A percentile compares a stretch with the other conserved stretches of the same genome.
Conservation (phyloP, 2,888 invertebrate species). For the Pyrgus malvae region DNA sequence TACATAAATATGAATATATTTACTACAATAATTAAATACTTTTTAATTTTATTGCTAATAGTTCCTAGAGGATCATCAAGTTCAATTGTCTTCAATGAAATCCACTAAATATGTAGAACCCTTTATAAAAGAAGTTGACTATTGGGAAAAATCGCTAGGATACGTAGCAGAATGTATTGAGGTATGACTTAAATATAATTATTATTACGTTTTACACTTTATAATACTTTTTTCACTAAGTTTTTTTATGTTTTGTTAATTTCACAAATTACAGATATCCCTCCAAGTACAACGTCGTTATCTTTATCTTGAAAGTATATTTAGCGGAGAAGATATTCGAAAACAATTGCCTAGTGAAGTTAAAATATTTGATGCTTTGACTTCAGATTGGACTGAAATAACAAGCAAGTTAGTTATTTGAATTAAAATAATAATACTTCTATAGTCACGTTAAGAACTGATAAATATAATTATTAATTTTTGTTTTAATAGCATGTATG, state of each 20-base stretch:
- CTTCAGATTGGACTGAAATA: conserved; percentile 86
- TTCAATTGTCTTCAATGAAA: conserved; percentile 92
- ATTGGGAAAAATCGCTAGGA: conserved; percentile 92
- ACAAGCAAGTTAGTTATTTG: conserved; percentile 73
- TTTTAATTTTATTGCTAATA: conserved; percentile 34
- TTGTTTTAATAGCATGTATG: conserved; percentile 62
- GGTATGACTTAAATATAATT: conserved; percentile 47
- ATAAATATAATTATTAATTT: neutral
- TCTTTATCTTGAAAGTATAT: conserved; percentile 94
- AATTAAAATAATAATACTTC: neutral
- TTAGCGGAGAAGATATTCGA: conserved; percentile 92
- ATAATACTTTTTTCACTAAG: neutral
- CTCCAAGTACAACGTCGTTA: conserved; percentile 93
- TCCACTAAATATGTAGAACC: conserved; percentile 93
- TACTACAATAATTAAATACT: too few relatives aligned
- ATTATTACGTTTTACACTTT: neutral
- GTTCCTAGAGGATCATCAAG: conserved; percentile 91
- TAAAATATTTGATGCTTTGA: conserved; percentile 87
- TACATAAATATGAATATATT: neutral
- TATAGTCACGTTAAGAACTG: neutral
- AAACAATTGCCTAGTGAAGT: conserved; percentile 91
- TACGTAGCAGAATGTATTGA: conserved; percentile 92
- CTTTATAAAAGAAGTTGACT: conserved; percentile 91
- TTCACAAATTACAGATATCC: conserved; percentile 79
- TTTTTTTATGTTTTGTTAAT: neutral